These are phyloP conservation scores for Therioaphis trifolii DNA, from an alignment of 2,888 invertebrate genomes.

Conservation along the genomic window DNA sequence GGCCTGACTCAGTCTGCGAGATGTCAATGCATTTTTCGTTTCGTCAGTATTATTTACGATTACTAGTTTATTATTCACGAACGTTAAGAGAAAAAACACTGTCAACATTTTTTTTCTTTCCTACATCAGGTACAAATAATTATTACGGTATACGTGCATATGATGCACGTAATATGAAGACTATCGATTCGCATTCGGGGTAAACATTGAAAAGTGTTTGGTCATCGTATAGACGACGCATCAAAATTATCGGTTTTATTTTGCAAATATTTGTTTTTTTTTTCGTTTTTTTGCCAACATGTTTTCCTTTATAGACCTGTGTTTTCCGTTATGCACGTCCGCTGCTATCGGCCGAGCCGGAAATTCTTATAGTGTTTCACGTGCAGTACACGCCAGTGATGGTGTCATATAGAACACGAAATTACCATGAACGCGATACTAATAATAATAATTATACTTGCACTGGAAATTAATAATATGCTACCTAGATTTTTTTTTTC, in stretches of 20 bases:
- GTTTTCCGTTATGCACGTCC: constrained; percentile 18
- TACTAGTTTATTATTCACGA: too few species aligned
- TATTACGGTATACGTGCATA: too few species aligned
- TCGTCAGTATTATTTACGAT: too few species aligned
- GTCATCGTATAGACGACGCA: neutral
- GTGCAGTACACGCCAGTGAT: neutral
- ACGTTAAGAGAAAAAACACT: too few species aligned
- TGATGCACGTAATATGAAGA: too few species aligned
- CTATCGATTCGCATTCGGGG: too few species aligned
- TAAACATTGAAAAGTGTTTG: too few species aligned
- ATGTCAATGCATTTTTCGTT: too few species aligned
- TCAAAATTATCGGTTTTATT: neutral
- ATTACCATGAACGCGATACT: neutral
- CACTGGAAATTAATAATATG: neutral
- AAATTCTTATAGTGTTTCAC: neutral
- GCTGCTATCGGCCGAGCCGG: neutral
- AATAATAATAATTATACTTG: neutral
- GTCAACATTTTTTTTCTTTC: too few species aligned
- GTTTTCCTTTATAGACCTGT: neutral
- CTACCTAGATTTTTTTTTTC: constrained; percentile 6
- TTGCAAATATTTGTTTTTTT: neutral
- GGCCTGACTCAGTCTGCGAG: too few species aligned
- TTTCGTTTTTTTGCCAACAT: neutral
- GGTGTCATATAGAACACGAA: constrained; percentile 35
- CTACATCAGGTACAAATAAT: too few species aligned